Base-by-base conservation (phyloP, 2,113 vertebrate genomes). In the Callipepla squamata region DNA sequence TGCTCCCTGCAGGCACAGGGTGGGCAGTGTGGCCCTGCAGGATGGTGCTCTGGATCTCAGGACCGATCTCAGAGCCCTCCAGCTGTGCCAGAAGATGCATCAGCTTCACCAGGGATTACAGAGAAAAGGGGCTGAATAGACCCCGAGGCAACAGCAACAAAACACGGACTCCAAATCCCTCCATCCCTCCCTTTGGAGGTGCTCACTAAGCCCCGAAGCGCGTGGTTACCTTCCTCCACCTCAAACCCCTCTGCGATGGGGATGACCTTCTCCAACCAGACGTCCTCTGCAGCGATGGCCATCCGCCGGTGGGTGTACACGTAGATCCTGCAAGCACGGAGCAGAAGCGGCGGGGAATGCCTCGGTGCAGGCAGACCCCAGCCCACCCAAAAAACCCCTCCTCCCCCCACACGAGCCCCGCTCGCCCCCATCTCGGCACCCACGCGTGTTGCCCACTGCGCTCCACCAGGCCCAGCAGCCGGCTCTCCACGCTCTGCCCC, bases 271-370 rank as follows among this genome's bases (percentile, higher is more conserved):
- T 99, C 98, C 94, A 99, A 97, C 36, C 97, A 98, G 63, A 99
- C 98, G 19, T 99, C 99, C 6, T 99, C 98, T 21, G 98, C 98
- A 2, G 98, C 96, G 50, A 99, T 98, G 59, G 99, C 99, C 99
- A 99, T 99, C 93, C 99, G 97, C 90, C 98, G 98, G 94, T 99
- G 99, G 1, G 91, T 97, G 86, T 98, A 99, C 48, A 99, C 82
- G 8, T 99, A 98, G 92, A 99, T 95, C 94, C 99, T 99, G 87
- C 76, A 89, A 81, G 63, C 76, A 89, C 8, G 3, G 89, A 85
- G 86, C 59, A 75, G 20, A 47, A 7, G 1, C 0, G 4, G 45
- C 7, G 13, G n/a, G 28, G 9, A 53, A 32, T 3, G 6, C 28
- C 72, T 25, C 57, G 40, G 18, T 4, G 28, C 3, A 0, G 22